Conservation (phyloP, 2,113 vertebrate genomes). For the Beaufortia kweichowensis region DNA sequence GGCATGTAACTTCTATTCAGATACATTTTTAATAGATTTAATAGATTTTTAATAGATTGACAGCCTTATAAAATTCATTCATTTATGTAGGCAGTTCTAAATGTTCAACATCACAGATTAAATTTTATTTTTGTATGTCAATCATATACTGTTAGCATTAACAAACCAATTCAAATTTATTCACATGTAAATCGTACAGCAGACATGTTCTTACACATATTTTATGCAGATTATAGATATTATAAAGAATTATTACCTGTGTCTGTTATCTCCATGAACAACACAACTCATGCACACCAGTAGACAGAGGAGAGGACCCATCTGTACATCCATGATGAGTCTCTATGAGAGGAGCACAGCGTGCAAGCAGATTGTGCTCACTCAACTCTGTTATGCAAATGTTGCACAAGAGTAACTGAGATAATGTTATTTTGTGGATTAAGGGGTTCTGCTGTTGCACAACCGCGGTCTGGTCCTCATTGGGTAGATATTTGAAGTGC, state of each 20-base stretch:
- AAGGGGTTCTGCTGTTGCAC: conserved; percentile 32
- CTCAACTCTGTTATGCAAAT: neutral
- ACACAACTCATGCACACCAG: conserved; percentile 29
- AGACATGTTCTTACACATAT: neutral
- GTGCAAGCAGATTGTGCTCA: neutral
- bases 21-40: no score
- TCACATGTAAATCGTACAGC: no score
- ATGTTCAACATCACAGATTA: no score
- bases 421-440: neutral
- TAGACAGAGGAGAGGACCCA: conserved; percentile 29
- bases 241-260: conserved; percentile 32
- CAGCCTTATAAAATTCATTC: no score
- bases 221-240: neutral
- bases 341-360: neutral
- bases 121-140: no score
- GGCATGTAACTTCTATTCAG: no score
- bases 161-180: no score
- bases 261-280: conserved; percentile 8
- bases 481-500: conserved; percentile 37
- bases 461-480: conserved; percentile 42
- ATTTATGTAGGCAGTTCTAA: no score
- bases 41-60: no score
- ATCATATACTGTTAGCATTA: no score
- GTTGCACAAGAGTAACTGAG: conserved; percentile 13
- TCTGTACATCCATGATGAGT: conserved; percentile 1